Conservation (phyloP, 2,113 vertebrate species). For the Calidris pugnax region DNA sequence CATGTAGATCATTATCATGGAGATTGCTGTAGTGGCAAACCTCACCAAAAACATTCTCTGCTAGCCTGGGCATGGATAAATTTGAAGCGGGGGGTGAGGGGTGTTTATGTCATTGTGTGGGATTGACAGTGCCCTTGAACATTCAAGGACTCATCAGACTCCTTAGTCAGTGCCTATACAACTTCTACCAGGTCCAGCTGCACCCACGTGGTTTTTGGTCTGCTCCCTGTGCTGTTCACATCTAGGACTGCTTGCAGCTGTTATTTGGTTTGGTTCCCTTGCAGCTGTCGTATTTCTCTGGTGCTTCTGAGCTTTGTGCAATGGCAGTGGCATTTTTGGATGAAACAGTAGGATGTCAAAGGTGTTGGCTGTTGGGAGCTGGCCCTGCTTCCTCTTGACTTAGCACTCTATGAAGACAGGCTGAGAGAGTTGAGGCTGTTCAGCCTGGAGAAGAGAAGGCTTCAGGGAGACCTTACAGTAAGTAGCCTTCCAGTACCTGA, state of each 20-base stretch:
- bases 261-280: not conserved
- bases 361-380: not conserved
- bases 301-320: not conserved
- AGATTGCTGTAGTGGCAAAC: not conserved
- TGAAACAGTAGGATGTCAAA: not conserved
- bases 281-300: fast-evolving
- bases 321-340: fast-evolving
- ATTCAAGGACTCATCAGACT: not conserved
- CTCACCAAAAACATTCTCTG: not conserved
- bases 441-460: too few relatives aligned
- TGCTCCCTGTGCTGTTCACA: not conserved
- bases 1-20: not conserved
- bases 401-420: not conserved
- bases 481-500: too few relatives aligned
- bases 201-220: fast-evolving
- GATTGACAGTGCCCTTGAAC: not conserved
- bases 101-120: not conserved
- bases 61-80: not conserved
- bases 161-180: not conserved
- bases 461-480: too few relatives aligned
- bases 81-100: not conserved
- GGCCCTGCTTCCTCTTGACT: not conserved
- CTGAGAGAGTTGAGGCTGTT: too few relatives aligned
- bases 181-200: not conserved
- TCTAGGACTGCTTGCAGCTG: not conserved